phyloP scores from a whole-genome alignment of 1,140 invertebrate genomes.

The Drosophila punjabiensis region DNA sequence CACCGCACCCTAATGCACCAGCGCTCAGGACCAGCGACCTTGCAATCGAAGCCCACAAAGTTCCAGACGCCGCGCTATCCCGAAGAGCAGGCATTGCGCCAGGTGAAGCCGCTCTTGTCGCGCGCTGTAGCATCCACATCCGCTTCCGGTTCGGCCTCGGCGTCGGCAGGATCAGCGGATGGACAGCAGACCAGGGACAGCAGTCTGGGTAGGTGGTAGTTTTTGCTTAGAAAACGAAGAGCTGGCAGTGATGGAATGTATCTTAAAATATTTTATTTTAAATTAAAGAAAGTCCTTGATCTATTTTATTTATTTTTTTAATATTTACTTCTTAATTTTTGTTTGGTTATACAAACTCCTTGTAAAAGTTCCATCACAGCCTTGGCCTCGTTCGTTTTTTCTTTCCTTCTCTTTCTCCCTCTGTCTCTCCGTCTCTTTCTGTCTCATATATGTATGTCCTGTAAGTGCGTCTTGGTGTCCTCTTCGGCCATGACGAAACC shows the following conservation, averaged over 20 bases:
- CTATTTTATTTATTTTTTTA: too few species aligned
- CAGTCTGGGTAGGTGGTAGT: constrained; percentile 76
- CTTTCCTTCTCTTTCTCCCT: constrained; percentile 14
- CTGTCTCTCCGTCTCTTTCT: constrained; percentile 17
- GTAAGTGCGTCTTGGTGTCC: constrained; percentile 48
- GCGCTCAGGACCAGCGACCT: constrained; percentile 79
- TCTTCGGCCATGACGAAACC: constrained; percentile 36
- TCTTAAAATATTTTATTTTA: background rate
- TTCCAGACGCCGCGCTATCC: constrained; percentile 84
- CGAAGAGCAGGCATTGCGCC: constrained; percentile 80
- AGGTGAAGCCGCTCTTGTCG: constrained; percentile 74
- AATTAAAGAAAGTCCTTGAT: too few species aligned
- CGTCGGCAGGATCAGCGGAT: constrained; percentile 48
- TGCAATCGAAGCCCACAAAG: constrained; percentile 83
- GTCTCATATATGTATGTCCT: constrained; percentile 12
- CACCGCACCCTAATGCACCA: constrained; percentile 84
- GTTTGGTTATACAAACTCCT: too few species aligned
- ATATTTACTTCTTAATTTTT: too few species aligned
- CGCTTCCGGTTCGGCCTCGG: constrained; percentile 12
- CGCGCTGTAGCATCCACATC: constrained; percentile 37
- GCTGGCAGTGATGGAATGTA: background rate
- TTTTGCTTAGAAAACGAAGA: background rate
- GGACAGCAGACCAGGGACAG: constrained; percentile 79
- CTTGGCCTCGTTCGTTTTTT: constrained; percentile 12
- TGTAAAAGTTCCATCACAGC: constrained; percentile 30